Base-by-base conservation (phyloP, 2,888 invertebrate species). In the Dasysyrphus tricinctus region DNA sequence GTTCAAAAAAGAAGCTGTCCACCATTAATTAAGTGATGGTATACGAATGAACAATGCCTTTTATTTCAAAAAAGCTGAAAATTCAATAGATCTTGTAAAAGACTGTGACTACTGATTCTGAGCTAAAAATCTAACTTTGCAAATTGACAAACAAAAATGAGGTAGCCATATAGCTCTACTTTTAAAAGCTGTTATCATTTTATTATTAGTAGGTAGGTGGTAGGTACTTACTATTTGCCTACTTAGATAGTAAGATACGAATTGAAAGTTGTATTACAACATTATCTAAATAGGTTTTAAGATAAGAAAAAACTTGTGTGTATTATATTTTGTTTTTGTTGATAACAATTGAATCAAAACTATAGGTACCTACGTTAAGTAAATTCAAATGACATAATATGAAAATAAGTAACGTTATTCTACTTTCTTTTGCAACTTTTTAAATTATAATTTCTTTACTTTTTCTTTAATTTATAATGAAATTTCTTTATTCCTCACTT, bases 401-500 rank as follows among this genome's bases (percentile, higher is more conserved):
- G 1, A 12, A 29, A 34, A 8, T 57, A n/a, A 57, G 16, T 57
- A 16, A 57, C 34, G 57, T 37, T 29, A 29, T 34, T 67, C 37
- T 24, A 67, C 37, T 67, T 51, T 67, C 37, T 49, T 67, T 67
- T 49, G 34, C 24, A 14, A 16, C 54, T 67, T 81, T 67, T 59
- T 56, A 59, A 72, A 51, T 56, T 34, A 24, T 24, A 65, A 42
- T 76, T 75, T 76, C 54, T 54, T 56, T 54, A 24, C 19, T 59
- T n/a, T 74, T 16, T 16, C 49, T 37, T 34, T 1, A 37, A 42
- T 42, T 51, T 14, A 24, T 24, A 47, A 47, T 37, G 16, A 24
- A 61, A 42, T 44, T 56, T 47, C 16, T 34, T 34, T 5, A 19
- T 19, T 59, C n/a, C 24, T 2, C n/a, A 39, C 37, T 59, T 54